These are phyloP conservation scores for Holotrichia oblita DNA, from an alignment of 1,140 invertebrate species.

Conservation along the genomic window DNA sequence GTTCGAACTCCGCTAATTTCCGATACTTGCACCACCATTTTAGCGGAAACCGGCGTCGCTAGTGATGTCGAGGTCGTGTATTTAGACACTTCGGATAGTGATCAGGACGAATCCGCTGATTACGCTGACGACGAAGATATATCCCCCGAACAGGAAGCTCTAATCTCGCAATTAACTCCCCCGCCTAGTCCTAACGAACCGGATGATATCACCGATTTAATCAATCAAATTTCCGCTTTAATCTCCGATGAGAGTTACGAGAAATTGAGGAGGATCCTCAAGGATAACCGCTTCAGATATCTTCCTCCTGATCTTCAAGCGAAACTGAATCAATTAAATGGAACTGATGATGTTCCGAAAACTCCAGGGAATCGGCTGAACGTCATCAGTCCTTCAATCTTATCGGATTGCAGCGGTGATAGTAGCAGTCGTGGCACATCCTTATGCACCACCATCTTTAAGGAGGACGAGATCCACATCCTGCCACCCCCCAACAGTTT, in stretches of 20 bases:
- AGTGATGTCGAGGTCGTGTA: constrained; percentile 49
- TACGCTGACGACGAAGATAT: background rate
- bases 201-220: constrained; percentile 28
- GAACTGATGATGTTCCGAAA: background rate
- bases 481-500: constrained; percentile 56
- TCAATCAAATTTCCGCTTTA: background rate
- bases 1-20: constrained; percentile 43
- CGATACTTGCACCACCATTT: constrained; percentile 32
- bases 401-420: constrained; percentile 1
- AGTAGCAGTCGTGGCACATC: constrained; percentile 34
- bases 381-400: background rate
- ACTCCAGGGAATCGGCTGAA: background rate
- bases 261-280: background rate
- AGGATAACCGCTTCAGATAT: background rate
- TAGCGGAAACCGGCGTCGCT: constrained; percentile 40
- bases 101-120: constrained; percentile 8
- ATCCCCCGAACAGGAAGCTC: background rate
- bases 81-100: constrained; percentile 47
- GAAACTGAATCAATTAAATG: background rate
- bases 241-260: background rate
- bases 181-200: constrained; percentile 51
- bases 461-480: background rate
- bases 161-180: constrained; percentile 48
- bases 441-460: constrained; percentile 19
- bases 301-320: background rate